Evolutionary conservation across 1,140 invertebrate species (phyloP), one percentile per base, ranked within the genome.

Genomic region (Scaptomyza hsui): DNA sequence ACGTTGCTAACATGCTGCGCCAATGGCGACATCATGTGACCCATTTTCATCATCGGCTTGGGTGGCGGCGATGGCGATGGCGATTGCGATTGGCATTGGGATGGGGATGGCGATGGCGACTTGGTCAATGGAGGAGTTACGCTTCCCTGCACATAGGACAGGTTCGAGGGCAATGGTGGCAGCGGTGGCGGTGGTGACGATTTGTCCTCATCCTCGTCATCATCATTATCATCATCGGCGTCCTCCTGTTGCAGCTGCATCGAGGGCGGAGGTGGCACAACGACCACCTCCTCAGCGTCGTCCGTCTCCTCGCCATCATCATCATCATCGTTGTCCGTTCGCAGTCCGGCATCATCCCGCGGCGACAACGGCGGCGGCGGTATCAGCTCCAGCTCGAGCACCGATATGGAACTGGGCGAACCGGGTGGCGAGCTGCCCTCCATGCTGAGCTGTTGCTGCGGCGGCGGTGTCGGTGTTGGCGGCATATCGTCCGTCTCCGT

Each of bases 401-500:
- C 89, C 15, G 89, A 90, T 21, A 74, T 83, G 13, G 32, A n/a
- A 37, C 73, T 88, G 15, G 82, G 72, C 26, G 89, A 88, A 0
- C 62, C 73, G 1, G 53, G 60, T 9, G 81, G 75, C 3, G 76
- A 86, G 12, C 21, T 67, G 7, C 51, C 55, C 21, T 60, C 72
- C 47, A 45, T 52, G 29, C 57, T 62, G 18, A 32, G 42, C 15
- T 72, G 72, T 41, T 83, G 75, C 21, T 86, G 89, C 12, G 82
- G 89, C 44, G 86, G 86, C 26, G 89, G 89, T 26, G 89, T 88
- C 29, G 89, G 89, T 35, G 89, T 90, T 29, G 89, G 89, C 41
- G 89, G 89, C 65, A 90, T 80, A 35, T 90, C 89, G 29, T 90
- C 89, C 45, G 86, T 79, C 69, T 91, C 89, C 16, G 79, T 82